A percentile compares a stretch with the other conserved stretches of the same genome.
Evolutionary conservation across 1,140 invertebrate genomes (phyloP).

Genomic region (Drosophila ercepeae): DNA sequence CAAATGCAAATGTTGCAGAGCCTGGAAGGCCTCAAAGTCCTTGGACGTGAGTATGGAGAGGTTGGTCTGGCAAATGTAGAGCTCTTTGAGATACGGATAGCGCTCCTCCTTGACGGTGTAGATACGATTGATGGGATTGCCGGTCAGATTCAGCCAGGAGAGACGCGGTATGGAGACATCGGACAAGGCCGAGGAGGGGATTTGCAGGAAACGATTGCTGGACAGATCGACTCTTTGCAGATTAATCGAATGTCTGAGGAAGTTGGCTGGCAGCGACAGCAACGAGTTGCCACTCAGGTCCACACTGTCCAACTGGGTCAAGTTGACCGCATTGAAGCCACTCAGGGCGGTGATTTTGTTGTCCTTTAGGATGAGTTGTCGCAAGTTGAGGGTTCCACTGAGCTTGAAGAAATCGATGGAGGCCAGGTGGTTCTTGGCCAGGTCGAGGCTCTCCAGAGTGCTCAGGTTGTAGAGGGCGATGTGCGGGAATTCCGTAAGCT

Average conservation of each 20-base stretch:
- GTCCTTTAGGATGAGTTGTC: conserved; percentile 88
- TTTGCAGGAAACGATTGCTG: conserved; percentile 91
- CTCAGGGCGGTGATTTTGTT: conserved; percentile 90
- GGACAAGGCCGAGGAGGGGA: conserved; percentile 91
- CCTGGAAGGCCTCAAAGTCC: conserved; percentile 94
- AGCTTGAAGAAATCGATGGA: conserved; percentile 91
- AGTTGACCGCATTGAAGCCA: conserved; percentile 90
- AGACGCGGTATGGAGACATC: conserved; percentile 89
- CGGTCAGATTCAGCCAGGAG: conserved; percentile 91
- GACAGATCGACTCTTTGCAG: conserved; percentile 91
- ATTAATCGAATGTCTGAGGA: conserved; percentile 89
- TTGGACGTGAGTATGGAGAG: conserved; percentile 93
- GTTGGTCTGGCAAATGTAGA: conserved; percentile 93
- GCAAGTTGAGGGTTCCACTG: conserved; percentile 88
- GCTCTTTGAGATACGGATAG: conserved; percentile 89
- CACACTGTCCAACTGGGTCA: conserved; percentile 88
- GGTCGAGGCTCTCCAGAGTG: conserved; percentile 89
- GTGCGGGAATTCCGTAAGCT: conserved; percentile 90
- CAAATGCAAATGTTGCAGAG: conserved; percentile 90
- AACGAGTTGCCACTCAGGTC: conserved; percentile 91
- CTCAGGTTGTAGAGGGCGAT: conserved; percentile 89
- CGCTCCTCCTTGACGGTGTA: conserved; percentile 81
- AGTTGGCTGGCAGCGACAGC: conserved; percentile 91
- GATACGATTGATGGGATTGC: conserved; percentile 90
- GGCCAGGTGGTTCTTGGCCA: conserved; percentile 89